These are phyloP conservation scores for Guaruba guarouba DNA, from an alignment of 2,113 vertebrate genomes.

Conservation along the genomic window DNA sequence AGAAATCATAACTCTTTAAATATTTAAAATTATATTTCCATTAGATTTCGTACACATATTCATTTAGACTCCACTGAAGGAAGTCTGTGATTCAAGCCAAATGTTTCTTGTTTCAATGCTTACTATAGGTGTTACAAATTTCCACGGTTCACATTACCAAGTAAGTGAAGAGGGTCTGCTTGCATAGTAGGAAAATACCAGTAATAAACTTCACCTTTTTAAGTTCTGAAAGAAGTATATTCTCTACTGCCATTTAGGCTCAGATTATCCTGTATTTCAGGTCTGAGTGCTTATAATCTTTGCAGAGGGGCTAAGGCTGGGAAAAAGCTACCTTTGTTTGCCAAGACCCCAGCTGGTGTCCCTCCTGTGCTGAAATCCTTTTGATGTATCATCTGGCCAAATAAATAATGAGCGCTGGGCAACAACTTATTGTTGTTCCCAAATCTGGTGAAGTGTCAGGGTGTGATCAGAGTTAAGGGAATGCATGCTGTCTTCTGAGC, in stretches of 20 bases:
- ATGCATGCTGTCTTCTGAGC: neutral
- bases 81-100: neutral
- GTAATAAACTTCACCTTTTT: neutral
- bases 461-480: neutral
- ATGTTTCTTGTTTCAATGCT: neutral
- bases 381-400: constrained; percentile 5
- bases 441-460: neutral
- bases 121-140: neutral
- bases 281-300: neutral
- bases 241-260: neutral
- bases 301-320: neutral
- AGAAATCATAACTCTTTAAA: neutral
- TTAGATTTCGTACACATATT: neutral
- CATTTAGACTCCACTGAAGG: neutral
- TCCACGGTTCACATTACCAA: neutral
- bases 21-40: neutral
- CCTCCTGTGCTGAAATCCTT: neutral
- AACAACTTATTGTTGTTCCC: neutral
- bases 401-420: constrained; percentile 2
- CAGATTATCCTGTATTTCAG: neutral
- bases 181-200: neutral
- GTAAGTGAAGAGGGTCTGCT: neutral
- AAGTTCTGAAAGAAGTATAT: neutral
- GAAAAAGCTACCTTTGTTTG: neutral
- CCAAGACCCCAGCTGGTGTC: neutral